Percentiles rank a stretch among this genome's conserved stretches.
phyloP scores from a whole-genome alignment of 2,888 invertebrate species.

The Bimastos eiseni region DNA sequence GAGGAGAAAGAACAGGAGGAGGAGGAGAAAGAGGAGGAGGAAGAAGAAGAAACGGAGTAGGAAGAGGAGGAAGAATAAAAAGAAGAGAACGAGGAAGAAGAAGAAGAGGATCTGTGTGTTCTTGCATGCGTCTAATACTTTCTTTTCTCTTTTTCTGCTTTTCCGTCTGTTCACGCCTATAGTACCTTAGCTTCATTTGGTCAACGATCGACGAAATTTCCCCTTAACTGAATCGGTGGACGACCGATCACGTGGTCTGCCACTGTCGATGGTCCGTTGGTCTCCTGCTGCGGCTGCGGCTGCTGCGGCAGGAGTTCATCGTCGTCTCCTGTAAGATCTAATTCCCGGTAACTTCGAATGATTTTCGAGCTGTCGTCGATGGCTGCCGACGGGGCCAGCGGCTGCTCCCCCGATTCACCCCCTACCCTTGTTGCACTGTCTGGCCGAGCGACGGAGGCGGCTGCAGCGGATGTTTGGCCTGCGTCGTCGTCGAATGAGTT shows the following conservation, averaged over 20 bases:
- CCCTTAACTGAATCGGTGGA: neutral
- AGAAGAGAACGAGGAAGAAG: no score
- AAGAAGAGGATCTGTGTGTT: neutral
- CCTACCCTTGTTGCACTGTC: neutral
- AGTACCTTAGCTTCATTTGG: neutral
- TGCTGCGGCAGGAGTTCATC: neutral
- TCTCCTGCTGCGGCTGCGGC: neutral
- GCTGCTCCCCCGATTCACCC: neutral
- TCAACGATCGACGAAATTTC: neutral
- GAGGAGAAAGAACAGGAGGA: no score
- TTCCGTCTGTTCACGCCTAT: neutral
- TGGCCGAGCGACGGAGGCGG: neutral
- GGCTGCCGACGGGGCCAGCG: neutral
- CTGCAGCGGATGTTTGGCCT: neutral
- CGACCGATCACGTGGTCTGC: neutral
- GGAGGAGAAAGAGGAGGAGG: no score
- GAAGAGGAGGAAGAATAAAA: no score
- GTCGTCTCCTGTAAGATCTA: neutral
- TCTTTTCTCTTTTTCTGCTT: no score
- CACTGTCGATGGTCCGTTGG: neutral
- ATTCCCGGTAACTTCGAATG: constrained; percentile 15
- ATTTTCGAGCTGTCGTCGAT: constrained; percentile 15
- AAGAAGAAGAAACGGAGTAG: no score
- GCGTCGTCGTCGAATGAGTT: constrained; percentile 13
- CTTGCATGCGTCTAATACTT: neutral